Base-by-base conservation (phyloP, 2,888 invertebrate species). In the Mimas tiliae region DNA sequence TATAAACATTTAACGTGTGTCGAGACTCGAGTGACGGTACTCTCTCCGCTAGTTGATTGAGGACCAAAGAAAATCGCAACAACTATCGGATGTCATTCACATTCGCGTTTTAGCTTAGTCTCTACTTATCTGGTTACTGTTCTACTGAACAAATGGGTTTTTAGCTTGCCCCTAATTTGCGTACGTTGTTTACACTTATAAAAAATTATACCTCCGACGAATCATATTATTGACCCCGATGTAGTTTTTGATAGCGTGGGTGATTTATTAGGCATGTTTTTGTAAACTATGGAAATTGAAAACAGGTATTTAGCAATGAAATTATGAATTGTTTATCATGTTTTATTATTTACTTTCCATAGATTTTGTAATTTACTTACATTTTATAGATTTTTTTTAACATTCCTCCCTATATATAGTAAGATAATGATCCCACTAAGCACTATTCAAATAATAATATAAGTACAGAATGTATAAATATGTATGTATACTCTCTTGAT, bases 1-100 rank as follows among this genome's bases (percentile, higher is more conserved):
- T 88, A 84, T 83, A 86, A 87, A 87, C 85, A 85, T 74, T 69
- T 19, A 38, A 34, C 34, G 58, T 58, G 55, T 14, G 47, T 63
- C 7, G 45, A 45, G 12, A 9, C 9, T 45, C 3, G 45, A 38
- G 8, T 6, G 6, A 6, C 7, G 38, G n/a, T n/a, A 38, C 6
- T 38, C 6, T 74, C 74, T 62, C 63, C 67, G 73, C 66, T 70
- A 42, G 33, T 67, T 66, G 53, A 67, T 67, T 68, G 70, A 66
- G 71, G 69, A 75, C 74, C 71, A 71, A 75, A 77, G 75, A 78
- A 78, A 79, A 78, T 76, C 70, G 67, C 71, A 72, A 27, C 4
- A n/a, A 70, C 70, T 76, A 79, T 75, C 75, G 63, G 72, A 78
- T 80, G 79, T 79, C 78, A 80, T 77, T 80, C 78, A 81, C 82